phyloP scores from a whole-genome alignment of 2,888 invertebrate genomes.

The Callyntrura guangdongensis region DNA sequence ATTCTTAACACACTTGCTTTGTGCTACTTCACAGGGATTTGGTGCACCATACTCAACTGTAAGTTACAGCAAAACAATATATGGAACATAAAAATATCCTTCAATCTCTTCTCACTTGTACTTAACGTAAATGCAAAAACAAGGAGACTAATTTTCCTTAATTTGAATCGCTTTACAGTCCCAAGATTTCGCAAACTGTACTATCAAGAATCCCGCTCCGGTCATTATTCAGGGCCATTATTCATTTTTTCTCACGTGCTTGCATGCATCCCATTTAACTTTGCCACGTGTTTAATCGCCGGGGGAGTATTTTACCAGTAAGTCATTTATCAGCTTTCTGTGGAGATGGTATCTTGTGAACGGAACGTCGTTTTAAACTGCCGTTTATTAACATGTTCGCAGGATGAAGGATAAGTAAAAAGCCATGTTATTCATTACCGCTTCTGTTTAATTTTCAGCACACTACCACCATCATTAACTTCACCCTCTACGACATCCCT shows the following conservation, averaged over 20 bases:
- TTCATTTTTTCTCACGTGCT: conserved; percentile 93
- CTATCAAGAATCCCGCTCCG: conserved; percentile 96
- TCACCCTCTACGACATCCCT: conserved; percentile 51
- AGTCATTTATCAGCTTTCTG: conserved; percentile 42
- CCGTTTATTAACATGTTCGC: background rate
- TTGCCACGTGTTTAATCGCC: conserved; percentile 91
- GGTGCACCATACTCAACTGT: conserved; percentile 91
- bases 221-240: conserved; percentile 94
- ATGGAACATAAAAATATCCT: background rate
- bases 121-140: too few species aligned
- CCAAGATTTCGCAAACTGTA: conserved; percentile 90
- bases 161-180: conserved; percentile 84
- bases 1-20: conserved; percentile 90
- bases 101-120: conserved; percentile 13
- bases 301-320: conserved; percentile 86
- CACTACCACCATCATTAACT: conserved; percentile 64
- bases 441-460: conserved; percentile 40
- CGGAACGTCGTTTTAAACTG: background rate
- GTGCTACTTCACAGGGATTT: conserved; percentile 90
- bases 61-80: conserved; percentile 86
- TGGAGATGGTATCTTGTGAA: background rate
- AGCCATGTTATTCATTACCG: background rate
- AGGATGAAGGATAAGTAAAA: background rate
- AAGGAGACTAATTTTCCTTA: too few species aligned
- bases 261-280: conserved; percentile 93